Evolutionary conservation across 1,140 invertebrate species (phyloP).

Genomic region (Cryptotermes secundus): DNA sequence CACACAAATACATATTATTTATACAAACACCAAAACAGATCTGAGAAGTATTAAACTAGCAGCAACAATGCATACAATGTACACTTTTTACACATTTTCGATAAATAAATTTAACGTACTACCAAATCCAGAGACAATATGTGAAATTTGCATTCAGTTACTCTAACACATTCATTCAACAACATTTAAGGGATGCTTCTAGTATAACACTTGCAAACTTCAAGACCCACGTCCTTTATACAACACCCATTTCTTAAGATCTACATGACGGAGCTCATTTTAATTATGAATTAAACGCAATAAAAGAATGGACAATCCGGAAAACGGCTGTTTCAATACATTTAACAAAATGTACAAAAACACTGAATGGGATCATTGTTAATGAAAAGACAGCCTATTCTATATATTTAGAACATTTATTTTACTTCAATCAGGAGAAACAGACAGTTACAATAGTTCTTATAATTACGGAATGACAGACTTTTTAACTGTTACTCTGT

Average conservation of each 20-base stretch:
- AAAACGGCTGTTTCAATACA: neutral
- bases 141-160: neutral
- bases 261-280: neutral
- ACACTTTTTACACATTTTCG: neutral
- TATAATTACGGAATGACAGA: slow-evolving; percentile 33
- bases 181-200: neutral
- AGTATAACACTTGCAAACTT: neutral
- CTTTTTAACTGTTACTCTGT: neutral
- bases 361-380: neutral
- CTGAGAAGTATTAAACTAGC: neutral
- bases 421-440: slow-evolving; percentile 29
- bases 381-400: slow-evolving; percentile 13
- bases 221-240: neutral
- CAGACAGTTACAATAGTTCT: slow-evolving; percentile 28
- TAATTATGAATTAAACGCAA: neutral
- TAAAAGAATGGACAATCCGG: neutral
- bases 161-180: neutral
- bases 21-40: neutral
- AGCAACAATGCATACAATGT: neutral
- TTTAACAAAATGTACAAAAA: neutral
- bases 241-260: neutral
- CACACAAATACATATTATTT: neutral
- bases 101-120: neutral
- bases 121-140: neutral
- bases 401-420: slow-evolving; percentile 33